phyloP scores from a whole-genome alignment of 2,113 vertebrate genomes.

The Carassius auratus region DNA sequence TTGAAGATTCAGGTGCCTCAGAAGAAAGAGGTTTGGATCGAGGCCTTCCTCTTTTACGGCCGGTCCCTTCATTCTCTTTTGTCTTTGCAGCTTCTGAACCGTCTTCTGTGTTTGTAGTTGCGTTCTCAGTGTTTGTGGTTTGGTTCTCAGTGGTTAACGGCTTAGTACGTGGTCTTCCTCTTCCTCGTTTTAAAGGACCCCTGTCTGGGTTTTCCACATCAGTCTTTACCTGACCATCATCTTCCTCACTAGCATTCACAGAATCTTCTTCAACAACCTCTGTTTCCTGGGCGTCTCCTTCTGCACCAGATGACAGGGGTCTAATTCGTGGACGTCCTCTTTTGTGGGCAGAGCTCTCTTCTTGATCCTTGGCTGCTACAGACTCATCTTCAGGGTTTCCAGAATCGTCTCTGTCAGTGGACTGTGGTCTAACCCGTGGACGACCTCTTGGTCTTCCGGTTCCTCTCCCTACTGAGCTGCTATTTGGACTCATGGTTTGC shows the following conservation, averaged over 20 bases:
- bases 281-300: not conserved
- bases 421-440: constrained; percentile 34
- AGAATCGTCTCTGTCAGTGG: constrained; percentile 29
- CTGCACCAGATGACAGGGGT: not conserved
- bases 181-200: constrained; percentile 28
- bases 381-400: constrained; percentile 20
- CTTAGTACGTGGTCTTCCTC: constrained; percentile 50
- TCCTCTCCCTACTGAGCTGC: constrained; percentile 55
- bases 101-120: not conserved
- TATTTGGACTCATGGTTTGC: not conserved
- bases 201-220: constrained; percentile 28
- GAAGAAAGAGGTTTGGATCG: constrained; percentile 29
- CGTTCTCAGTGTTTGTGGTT: not conserved
- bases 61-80: constrained; percentile 32
- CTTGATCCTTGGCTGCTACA: not conserved
- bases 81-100: not conserved
- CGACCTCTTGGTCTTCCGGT: constrained; percentile 60
- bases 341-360: not conserved
- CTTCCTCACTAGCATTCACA: not conserved
- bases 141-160: not conserved
- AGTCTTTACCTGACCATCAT: not conserved
- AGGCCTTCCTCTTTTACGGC: constrained; percentile 54
- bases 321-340: not conserved
- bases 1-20: not conserved
- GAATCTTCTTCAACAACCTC: constrained; percentile 16